Conservation (phyloP, 2,888 invertebrate species). For the Phaonia tiefii region DNA sequence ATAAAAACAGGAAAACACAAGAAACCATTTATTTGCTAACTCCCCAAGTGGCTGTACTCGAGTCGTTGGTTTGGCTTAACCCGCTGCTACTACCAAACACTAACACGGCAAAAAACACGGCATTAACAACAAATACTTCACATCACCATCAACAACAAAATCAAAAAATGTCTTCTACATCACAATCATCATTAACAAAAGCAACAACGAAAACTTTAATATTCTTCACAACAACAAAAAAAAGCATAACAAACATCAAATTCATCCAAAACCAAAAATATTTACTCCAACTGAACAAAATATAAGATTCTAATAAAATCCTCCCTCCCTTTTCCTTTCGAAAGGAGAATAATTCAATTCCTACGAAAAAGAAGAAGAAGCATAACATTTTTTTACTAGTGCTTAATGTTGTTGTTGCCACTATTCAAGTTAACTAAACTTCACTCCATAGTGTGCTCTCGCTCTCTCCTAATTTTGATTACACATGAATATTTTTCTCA, state of each 20-base stretch:
- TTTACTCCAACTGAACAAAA: too few relatives aligned
- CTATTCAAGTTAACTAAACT: too few relatives aligned
- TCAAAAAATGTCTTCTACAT: too few relatives aligned
- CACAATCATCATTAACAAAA: background rate
- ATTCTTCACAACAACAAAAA: background rate
- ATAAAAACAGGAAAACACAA: background rate
- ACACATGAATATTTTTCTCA: slow-evolving; percentile 37
- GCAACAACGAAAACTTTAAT: too few relatives aligned
- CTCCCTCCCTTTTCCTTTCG: too few relatives aligned
- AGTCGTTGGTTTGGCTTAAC: background rate
- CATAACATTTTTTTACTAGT: too few relatives aligned
- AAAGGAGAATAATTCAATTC: too few relatives aligned
- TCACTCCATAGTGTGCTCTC: too few relatives aligned
- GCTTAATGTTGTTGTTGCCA: too few relatives aligned
- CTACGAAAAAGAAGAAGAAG: too few relatives aligned
- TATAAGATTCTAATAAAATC: too few relatives aligned
- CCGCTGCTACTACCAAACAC: slow-evolving; percentile 1
- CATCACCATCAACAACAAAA: slow-evolving; percentile 4
- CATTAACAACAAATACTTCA: slow-evolving; percentile 9
- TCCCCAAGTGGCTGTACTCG: slow-evolving; percentile 49
- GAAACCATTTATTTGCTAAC: background rate
- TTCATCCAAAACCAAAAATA: background rate
- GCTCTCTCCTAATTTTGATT: background rate
- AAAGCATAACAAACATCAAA: background rate
- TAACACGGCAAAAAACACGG: background rate